Conservation (phyloP, 2,113 vertebrate species). For the Cololabis saira region DNA sequence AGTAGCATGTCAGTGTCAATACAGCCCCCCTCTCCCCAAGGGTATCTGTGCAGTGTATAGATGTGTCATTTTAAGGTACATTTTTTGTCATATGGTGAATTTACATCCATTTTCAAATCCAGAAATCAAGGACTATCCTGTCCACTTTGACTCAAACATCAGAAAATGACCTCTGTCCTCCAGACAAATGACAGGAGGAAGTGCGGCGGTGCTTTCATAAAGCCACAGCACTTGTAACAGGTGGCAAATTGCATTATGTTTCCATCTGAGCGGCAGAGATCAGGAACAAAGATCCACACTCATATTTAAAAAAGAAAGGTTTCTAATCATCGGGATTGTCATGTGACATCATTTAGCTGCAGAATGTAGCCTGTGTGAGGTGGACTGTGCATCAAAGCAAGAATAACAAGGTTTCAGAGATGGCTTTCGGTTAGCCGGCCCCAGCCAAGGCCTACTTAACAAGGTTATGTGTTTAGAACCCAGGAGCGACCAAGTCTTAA, state of each 20-base stretch:
- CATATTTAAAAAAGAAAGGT: constrained; percentile 76
- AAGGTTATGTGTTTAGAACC: constrained; percentile 76
- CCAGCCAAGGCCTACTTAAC: constrained; percentile 70
- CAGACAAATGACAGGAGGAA: constrained; percentile 78
- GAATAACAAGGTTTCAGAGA: constrained; percentile 80
- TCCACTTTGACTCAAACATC: constrained; percentile 59
- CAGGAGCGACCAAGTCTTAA: constrained; percentile 69
- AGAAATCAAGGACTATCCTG: constrained; percentile 67
- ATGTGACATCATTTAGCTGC: constrained; percentile 79
- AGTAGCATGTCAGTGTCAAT: too few species aligned
- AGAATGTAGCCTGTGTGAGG: constrained; percentile 72
- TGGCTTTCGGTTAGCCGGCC: constrained; percentile 73
- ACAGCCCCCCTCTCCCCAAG: constrained; percentile 3
- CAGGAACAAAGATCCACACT: constrained; percentile 72
- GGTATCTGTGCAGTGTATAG: not conserved
- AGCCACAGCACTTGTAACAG: constrained; percentile 80
- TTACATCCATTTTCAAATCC: constrained; percentile 64
- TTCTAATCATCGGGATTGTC: constrained; percentile 82
- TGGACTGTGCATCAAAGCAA: constrained; percentile 76
- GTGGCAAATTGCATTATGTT: constrained; percentile 81
- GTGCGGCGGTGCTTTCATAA: constrained; percentile 76
- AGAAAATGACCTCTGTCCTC: constrained; percentile 73
- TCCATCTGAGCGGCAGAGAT: constrained; percentile 74
- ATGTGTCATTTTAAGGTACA: constrained; percentile 38
- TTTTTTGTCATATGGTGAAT: constrained; percentile 58